Conservation (phyloP, 2,888 invertebrate genomes). For the Leptinotarsa juncta region DNA sequence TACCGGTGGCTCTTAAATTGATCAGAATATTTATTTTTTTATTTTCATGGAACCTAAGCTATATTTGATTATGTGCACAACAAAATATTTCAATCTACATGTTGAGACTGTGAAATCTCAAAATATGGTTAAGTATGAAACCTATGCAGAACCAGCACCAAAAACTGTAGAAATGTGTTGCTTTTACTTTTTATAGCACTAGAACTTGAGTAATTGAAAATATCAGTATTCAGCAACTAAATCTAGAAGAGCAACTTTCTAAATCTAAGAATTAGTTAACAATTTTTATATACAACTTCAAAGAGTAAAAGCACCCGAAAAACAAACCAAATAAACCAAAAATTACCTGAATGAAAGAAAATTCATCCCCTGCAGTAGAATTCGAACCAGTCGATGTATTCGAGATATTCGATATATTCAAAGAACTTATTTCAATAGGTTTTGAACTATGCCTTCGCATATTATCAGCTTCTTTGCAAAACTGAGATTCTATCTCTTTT, state of each 20-base stretch:
- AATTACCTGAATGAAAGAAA: constrained; percentile 65
- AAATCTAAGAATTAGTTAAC: constrained; percentile 38
- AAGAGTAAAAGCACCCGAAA: constrained; percentile 50
- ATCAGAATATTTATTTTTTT: too few species aligned
- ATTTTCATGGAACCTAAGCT: too few species aligned
- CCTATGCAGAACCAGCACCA: constrained; percentile 26
- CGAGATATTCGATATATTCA: constrained; percentile 55
- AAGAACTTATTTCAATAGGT: constrained; percentile 63
- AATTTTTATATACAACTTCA: constrained; percentile 38
- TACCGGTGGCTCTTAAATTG: too few species aligned
- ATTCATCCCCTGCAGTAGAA: constrained; percentile 62
- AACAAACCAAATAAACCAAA: constrained; percentile 50
- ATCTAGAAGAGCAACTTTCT: constrained; percentile 26
- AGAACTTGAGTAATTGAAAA: background rate
- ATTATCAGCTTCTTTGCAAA: constrained; percentile 64
- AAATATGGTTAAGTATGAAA: constrained; percentile 5
- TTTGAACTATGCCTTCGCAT: constrained; percentile 66
- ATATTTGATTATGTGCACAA: too few species aligned
- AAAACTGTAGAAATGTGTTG: constrained; percentile 1
- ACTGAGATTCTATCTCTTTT: constrained; percentile 65
- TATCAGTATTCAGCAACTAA: constrained; percentile 43
- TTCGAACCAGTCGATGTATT: constrained; percentile 58
- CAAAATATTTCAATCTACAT: background rate
- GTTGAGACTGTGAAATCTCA: constrained; percentile 7
- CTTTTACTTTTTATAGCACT: constrained; percentile 15